A percentile compares a stretch with the other conserved stretches of the same genome.
Evolutionary conservation across 2,113 vertebrate genomes (phyloP).

Genomic region (Heptranchias perlo): DNA sequence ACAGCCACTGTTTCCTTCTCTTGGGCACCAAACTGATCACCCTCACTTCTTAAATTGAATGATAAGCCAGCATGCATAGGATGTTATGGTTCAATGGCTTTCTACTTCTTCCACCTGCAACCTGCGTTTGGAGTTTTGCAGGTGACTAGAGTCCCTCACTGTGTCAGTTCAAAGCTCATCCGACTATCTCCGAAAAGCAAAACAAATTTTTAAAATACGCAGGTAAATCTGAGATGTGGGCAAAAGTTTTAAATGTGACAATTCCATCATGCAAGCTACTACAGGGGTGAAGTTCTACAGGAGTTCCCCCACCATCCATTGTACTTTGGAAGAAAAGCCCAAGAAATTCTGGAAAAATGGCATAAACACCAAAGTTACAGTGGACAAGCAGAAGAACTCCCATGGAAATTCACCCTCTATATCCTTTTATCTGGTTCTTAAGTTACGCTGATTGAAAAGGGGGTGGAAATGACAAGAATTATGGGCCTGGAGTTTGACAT

Average conservation of each 20-base stretch:
- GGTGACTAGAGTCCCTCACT: background rate
- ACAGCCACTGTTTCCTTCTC: background rate
- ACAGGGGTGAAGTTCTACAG: background rate
- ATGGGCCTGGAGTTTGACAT: too few relatives aligned
- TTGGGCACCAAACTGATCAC: background rate
- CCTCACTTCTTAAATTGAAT: background rate
- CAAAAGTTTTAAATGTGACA: background rate
- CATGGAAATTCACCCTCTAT: background rate
- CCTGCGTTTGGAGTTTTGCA: background rate
- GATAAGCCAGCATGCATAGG: background rate
- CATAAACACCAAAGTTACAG: background rate
- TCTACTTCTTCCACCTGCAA: background rate
- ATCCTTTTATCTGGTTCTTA: background rate
- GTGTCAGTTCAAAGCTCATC: background rate
- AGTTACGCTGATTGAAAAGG: too few relatives aligned
- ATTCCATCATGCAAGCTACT: background rate
- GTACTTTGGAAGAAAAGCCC: background rate
- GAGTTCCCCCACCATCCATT: too few relatives aligned
- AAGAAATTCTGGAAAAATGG: background rate
- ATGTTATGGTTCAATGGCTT: background rate
- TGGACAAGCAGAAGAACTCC: background rate
- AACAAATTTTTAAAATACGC: background rate
- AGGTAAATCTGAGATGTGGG: background rate
- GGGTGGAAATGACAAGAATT: too few relatives aligned
- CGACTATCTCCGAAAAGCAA: background rate